Evolutionary conservation across 2,888 invertebrate species (phyloP), one percentile per base, ranked within the genome.

Genomic region (Nomada fucata): DNA sequence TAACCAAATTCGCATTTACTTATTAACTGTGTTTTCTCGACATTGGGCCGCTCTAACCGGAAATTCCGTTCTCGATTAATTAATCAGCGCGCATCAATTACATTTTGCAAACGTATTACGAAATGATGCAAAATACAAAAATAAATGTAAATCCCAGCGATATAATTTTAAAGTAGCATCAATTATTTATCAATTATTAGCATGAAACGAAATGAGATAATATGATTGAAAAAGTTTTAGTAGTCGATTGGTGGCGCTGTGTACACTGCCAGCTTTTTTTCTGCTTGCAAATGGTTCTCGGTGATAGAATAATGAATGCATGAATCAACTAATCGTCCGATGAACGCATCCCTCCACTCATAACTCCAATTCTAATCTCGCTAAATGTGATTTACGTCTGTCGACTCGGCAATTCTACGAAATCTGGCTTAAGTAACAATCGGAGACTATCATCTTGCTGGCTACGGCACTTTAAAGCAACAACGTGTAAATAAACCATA

Each of bases 381-480:
- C 86, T 86, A 84, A 87, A 72, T 36, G 79, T 79, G 78, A 75
- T 82, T 87, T 78, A 84, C 76, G 76, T 69, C 63, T 60, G 73
- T 79, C 69, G 67, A 60, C 59, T 72, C 60, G 59, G 42, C 29
- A 29, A 82, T 90, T 89, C 81, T 74, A 63, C 79, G 89, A 87
- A 87, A 79, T 87, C 72, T 82, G 81, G 57, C 75, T 83, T 84
- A 68, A 88, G 88, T 86, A 88, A 88, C 83, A 84, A 75, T 85
- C 76, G 83, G 82, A 86, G 88, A 90, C 88, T 91, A 91, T 88
- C 89, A 88, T 89, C 90, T 91, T 88, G 87, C 88, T 82, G 87
- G 67, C 81, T 76, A 86, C 88, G 89, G 90, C 80, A 63, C 63
- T 72, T 90, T 89, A 88, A 84, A 85, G 70, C 76, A 80, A 79